phyloP scores from a whole-genome alignment of 2,113 vertebrate species.

The Lagopus muta region DNA sequence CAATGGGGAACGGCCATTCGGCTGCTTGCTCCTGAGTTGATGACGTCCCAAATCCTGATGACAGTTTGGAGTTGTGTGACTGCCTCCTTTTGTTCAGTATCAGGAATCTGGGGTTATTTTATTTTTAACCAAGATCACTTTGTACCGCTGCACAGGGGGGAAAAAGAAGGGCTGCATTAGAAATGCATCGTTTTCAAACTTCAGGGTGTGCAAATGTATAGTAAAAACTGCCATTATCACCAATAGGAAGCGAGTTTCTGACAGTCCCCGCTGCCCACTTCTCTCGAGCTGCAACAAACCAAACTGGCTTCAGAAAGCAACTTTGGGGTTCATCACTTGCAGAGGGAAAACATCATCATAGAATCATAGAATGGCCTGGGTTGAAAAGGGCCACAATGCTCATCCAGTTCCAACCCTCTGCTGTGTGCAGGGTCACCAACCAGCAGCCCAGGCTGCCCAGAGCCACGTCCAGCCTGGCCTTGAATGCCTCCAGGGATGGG shows the following conservation, averaged over 20 bases:
- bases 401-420: too few relatives aligned
- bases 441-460: too few relatives aligned
- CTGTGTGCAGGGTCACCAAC: too few relatives aligned
- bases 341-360: neutral
- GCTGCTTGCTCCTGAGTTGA: neutral
- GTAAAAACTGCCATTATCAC: neutral
- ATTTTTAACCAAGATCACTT: neutral
- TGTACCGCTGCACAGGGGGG: neutral
- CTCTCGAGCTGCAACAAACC: neutral
- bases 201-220: neutral
- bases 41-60: neutral
- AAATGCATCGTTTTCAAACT: neutral
- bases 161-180: neutral
- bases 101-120: neutral
- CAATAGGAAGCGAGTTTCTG: neutral
- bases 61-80: neutral
- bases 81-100: neutral
- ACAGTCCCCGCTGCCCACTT: neutral
- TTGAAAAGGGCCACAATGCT: too few relatives aligned
- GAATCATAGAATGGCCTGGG: too few relatives aligned
- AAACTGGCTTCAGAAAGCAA: neutral
- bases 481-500: too few relatives aligned
- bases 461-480: too few relatives aligned
- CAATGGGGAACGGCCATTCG: fast-evolving
- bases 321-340: fast-evolving